Evolutionary conservation across 2,888 invertebrate species (phyloP), one percentile per base, ranked within the genome.

Genomic region (Leucophenga maculata): DNA sequence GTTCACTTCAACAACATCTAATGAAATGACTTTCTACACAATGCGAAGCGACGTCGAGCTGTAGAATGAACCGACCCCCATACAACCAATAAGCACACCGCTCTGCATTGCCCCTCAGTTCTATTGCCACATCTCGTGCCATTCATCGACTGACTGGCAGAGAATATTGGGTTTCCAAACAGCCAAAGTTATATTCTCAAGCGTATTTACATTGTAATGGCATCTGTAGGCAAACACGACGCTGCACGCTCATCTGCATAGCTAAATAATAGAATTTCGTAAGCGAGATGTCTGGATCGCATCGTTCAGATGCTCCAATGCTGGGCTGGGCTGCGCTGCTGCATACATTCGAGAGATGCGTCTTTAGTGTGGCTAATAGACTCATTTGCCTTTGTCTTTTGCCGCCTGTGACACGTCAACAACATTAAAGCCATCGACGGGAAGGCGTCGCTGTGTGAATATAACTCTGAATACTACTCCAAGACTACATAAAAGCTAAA

Each of bases 341-440:
- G 48, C n/a, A n/a, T 52, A 18, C 55, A 68, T 44, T 72, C 69
- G 18, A 39, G 68, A 22, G 13, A 55, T 54, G 78, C 72, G 78
- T 82, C 82, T 80, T 82, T 80, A 82, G 80, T 82, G 79, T 80
- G 80, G 80, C 80, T 80, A 82, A 80, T 80, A 80, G 82, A 77
- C 79, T 74, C 79, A 78, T 76, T 77, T 70, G 70, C 78, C 80
- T 80, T 80, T 80, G 82, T 80, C 77, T 77, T 78, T 67, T 74
- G 79, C 80, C 80, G 79, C 77, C 77, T 77, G 75, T 78, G 77
- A 78, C 78, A 74, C 71, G 74, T 68, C 76, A 74, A 71, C 68
- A 69, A 65, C 76, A 73, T 52, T 18, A 60, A 32, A 13, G 18
- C 8, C 67, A 55, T 57, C 22, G 32, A 54, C 31, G 6, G 50